Conservation (phyloP, 2,113 vertebrate genomes). For the Peucedramus taeniatus region DNA sequence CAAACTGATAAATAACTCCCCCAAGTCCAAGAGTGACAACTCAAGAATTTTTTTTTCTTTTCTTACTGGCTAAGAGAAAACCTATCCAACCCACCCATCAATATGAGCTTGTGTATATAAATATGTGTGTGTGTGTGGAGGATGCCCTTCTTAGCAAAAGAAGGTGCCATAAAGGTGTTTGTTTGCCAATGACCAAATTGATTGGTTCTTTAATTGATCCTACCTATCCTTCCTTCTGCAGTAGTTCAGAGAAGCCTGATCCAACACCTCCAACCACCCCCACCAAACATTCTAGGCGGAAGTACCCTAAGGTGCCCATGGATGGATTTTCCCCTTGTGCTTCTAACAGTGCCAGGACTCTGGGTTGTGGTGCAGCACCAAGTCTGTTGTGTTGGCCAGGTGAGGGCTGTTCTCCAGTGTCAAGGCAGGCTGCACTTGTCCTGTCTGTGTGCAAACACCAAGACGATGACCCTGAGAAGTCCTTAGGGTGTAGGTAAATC, state of each 20-base stretch:
- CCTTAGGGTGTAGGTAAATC: neutral
- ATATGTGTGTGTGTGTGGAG: neutral
- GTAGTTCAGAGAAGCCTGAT: neutral
- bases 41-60: neutral
- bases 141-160: neutral
- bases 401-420: neutral
- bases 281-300: neutral
- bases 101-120: neutral
- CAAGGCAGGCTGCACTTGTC: neutral
- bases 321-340: constrained; percentile 50
- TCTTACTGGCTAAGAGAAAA: neutral
- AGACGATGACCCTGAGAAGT: neutral
- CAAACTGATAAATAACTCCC: neutral
- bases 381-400: neutral
- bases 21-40: neutral
- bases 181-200: neutral
- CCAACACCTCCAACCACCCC: neutral
- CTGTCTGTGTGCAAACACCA: neutral
- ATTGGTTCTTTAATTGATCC: neutral
- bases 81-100: neutral
- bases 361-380: neutral
- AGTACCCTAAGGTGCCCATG: neutral
- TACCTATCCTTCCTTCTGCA: neutral
- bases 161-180: neutral
- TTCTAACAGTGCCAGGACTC: neutral